A percentile compares a stretch with the other conserved stretches of the same genome.
Conservation (phyloP, 2,797 vertebrate genomes). For the Hyperoplus lanceolatus region DNA sequence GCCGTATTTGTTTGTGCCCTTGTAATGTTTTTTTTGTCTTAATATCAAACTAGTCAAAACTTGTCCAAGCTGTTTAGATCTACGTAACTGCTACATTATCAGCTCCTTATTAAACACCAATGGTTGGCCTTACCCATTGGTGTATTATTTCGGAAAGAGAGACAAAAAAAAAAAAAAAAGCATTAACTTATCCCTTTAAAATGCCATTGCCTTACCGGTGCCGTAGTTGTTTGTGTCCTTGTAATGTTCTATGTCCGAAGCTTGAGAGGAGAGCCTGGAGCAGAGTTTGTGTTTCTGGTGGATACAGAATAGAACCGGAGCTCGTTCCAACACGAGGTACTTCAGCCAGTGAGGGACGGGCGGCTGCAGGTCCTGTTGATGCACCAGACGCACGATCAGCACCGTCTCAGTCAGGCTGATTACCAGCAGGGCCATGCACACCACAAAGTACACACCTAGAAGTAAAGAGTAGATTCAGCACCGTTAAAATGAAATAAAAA, state of each 20-base stretch:
- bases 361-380: slow-evolving; percentile 95
- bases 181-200: background rate
- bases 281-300: slow-evolving; percentile 83
- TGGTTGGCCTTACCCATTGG: no score
- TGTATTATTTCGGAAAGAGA: no score
- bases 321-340: slow-evolving; percentile 89
- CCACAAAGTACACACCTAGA: slow-evolving; percentile 95
- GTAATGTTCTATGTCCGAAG: slow-evolving; percentile 81
- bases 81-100: no score
- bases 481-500: no score
- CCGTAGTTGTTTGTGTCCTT: slow-evolving; percentile 84
- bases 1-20: no score
- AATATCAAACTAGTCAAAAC: no score
- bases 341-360: slow-evolving; percentile 93
- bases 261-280: slow-evolving; percentile 56
- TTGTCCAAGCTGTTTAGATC: no score
- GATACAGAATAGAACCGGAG: slow-evolving; percentile 89
- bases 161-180: no score
- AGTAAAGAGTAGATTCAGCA: background rate
- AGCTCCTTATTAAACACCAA: no score
- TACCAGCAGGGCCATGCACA: slow-evolving; percentile 98
- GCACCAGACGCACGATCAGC: slow-evolving; percentile 94
- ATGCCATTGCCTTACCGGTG: slow-evolving; percentile 81
- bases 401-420: slow-evolving; percentile 96
- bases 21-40: no score